A percentile compares a stretch with the other conserved stretches of the same genome.
Evolutionary conservation across 2,888 invertebrate species (phyloP).

Genomic region (Nemurella pictetii): DNA sequence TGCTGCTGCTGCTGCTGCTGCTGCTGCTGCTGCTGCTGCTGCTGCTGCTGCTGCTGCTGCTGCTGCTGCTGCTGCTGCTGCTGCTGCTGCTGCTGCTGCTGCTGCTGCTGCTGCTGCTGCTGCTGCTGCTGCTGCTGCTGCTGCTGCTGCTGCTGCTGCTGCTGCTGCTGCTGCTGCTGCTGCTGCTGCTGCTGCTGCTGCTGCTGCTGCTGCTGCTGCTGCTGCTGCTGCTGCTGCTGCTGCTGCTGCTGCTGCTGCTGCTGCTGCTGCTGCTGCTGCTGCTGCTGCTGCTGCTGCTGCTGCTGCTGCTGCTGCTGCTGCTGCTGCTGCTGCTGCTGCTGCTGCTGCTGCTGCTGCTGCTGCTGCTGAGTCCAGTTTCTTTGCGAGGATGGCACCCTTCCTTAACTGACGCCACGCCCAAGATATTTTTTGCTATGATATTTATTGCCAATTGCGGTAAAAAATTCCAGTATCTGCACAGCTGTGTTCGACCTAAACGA

Average conservation of each 20-base stretch:
- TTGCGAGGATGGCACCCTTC: no score
- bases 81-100: constrained; percentile 4
- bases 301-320: constrained; percentile 4
- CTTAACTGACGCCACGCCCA: no score
- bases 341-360: constrained; percentile 4
- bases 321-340: constrained; percentile 4
- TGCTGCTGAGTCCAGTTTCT: no score
- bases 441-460: no score
- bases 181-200: constrained; percentile 4
- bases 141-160: constrained; percentile 4
- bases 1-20: constrained; percentile 4
- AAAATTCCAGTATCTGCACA: no score
- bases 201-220: constrained; percentile 4
- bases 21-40: constrained; percentile 4
- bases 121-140: constrained; percentile 4
- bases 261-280: constrained; percentile 4
- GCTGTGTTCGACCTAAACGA: no score
- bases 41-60: constrained; percentile 4
- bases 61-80: constrained; percentile 4
- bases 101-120: constrained; percentile 4
- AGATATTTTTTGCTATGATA: no score
- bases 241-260: constrained; percentile 4
- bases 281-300: constrained; percentile 4
- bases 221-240: constrained; percentile 4
- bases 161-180: constrained; percentile 4